A percentile compares a stretch with the other conserved stretches of the same genome.
These are phyloP conservation scores for Phymatocera aterrima DNA, from an alignment of 2,888 invertebrate genomes.

Conservation along the genomic window DNA sequence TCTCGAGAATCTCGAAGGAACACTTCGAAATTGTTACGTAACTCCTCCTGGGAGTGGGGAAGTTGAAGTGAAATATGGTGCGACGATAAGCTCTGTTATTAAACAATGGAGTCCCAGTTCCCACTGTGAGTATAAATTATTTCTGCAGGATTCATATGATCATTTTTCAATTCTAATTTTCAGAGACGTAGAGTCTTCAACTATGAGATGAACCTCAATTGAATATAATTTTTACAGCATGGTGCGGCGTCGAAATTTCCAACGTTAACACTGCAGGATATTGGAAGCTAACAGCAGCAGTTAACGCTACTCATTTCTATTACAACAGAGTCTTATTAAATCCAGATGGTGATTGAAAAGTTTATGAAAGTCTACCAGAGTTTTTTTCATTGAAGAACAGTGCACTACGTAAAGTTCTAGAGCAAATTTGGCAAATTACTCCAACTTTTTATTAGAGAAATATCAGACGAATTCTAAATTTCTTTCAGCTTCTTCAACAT, in stretches of 20 bases:
- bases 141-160: not conserved
- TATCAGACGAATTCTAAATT: not conserved
- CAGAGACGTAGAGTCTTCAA: not conserved
- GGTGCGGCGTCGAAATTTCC: slow-evolving; percentile 43
- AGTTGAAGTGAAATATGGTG: slow-evolving; percentile 19
- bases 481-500: slow-evolving; percentile 19
- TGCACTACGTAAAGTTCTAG: not conserved
- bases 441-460: too few relatives aligned
- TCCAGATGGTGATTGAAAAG: slow-evolving; percentile 5
- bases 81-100: not conserved
- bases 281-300: slow-evolving; percentile 40
- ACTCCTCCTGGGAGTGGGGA: slow-evolving; percentile 27
- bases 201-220: not conserved
- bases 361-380: not conserved
- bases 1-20: slow-evolving; percentile 13
- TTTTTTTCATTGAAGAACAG: not conserved
- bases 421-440: too few relatives aligned
- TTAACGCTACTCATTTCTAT: slow-evolving; percentile 43
- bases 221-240: slow-evolving; percentile 16
- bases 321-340: slow-evolving; percentile 18
- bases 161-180: not conserved
- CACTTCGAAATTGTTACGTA: slow-evolving; percentile 18
- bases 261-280: slow-evolving; percentile 18
- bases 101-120: slow-evolving; percentile 33
- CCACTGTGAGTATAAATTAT: not conserved